phyloP scores from a whole-genome alignment of 2,888 invertebrate genomes.

The Glyphotaelius pellucidus region DNA sequence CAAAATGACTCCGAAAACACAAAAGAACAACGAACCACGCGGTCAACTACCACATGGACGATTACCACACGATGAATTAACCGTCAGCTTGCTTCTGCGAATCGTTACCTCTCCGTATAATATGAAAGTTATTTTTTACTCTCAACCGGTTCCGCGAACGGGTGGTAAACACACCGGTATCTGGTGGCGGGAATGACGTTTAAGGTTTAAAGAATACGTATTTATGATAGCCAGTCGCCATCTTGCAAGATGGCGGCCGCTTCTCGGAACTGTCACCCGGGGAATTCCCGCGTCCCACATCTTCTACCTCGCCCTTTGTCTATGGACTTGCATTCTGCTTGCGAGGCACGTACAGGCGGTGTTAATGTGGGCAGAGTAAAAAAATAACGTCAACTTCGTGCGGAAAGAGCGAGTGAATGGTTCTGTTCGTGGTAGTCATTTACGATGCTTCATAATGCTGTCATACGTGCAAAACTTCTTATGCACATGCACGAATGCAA shows the following conservation, averaged over 20 bases:
- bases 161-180: constrained; percentile 12
- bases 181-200: background rate
- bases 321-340: background rate
- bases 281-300: constrained; percentile 14
- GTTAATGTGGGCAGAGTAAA: background rate
- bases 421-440: background rate
- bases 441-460: background rate
- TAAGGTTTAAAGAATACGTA: background rate
- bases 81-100: background rate
- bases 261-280: constrained; percentile 7
- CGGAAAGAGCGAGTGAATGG: constrained; percentile 11
- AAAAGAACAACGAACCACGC: background rate
- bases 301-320: background rate
- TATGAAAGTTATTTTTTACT: background rate
- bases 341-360: background rate
- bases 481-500: background rate
- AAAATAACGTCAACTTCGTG: background rate
- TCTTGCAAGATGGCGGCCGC: constrained; percentile 9
- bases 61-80: background rate
- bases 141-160: constrained; percentile 3
- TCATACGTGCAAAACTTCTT: background rate
- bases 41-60: background rate
- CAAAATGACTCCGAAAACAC: background rate
- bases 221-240: background rate
- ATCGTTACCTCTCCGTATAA: background rate